These are phyloP conservation scores for Cryptus armator DNA, from an alignment of 2,888 invertebrate species.

Conservation along the genomic window DNA sequence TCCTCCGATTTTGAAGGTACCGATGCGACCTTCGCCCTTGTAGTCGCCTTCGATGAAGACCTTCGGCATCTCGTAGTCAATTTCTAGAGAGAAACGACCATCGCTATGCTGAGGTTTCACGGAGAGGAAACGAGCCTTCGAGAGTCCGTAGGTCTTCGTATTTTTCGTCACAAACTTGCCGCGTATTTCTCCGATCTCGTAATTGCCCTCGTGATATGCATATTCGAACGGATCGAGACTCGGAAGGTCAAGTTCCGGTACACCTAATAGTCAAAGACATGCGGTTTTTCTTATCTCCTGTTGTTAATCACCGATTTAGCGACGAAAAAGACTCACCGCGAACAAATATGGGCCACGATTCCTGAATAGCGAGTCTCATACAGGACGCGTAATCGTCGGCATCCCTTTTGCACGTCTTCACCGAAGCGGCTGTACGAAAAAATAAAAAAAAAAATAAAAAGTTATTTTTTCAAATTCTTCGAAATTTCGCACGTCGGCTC, in stretches of 20 bases:
- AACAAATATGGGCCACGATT: constrained; percentile 80
- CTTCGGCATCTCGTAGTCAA: constrained; percentile 87
- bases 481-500: not conserved
- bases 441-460: not conserved
- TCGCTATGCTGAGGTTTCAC: constrained; percentile 87
- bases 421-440: constrained; percentile 72
- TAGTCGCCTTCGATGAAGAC: constrained; percentile 87
- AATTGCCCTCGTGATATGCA: constrained; percentile 85
- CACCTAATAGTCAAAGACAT: constrained; percentile 80
- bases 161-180: constrained; percentile 86
- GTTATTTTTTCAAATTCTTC: not conserved
- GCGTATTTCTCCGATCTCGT: constrained; percentile 83
- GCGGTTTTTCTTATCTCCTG: constrained; percentile 13
- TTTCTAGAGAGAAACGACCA: constrained; percentile 87
- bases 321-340: constrained; percentile 75
- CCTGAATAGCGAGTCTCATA: constrained; percentile 81
- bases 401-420: constrained; percentile 80
- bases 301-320: not conserved
- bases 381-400: constrained; percentile 81
- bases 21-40: constrained; percentile 88
- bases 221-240: constrained; percentile 86
- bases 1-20: constrained; percentile 88
- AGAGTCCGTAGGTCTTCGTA: constrained; percentile 87
- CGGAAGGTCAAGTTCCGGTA: constrained; percentile 86
- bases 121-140: constrained; percentile 86